Evolutionary conservation across 1,140 invertebrate species (phyloP), one percentile per base, ranked within the genome.

Genomic region (Vanessa atalanta): DNA sequence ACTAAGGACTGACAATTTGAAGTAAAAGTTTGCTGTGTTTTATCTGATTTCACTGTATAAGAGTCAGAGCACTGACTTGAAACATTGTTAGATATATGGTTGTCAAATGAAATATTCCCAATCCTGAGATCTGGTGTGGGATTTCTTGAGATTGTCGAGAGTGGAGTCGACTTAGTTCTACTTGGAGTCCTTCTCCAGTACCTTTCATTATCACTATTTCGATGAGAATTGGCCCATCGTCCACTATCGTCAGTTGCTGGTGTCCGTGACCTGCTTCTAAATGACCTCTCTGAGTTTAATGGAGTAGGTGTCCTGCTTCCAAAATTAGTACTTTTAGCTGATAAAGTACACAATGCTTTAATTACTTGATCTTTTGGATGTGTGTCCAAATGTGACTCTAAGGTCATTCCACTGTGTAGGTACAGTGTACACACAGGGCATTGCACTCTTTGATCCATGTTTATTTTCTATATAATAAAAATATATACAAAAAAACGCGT

Each of bases 301-400:
- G 91, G 90, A 15, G 91, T 93, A 20, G 88, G 76, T 77, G 90
- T 89, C 73, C 91, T 84, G 69, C 89, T 93, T 15, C 81, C 81
- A 85, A 81, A 89, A 65, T 65, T 82, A 47, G 73, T 83, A 70
- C 72, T 77, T 71, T 87, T 91, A 50, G 84, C 80, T 77, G 92
- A 87, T 37, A 93, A 72, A 74, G 53, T 83, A 79, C 93, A 93
- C 60, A 97, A 90, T n/a, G 97, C 97, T 83, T 96, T 96, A 76
- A 97, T 97, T 37, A 97, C 96, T 87, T 97, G 96, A 83, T 97
- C 96, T 86, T 97, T 97, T 26, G 97, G 96, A 93, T 97, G 96
- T 9, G 96, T 97, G 82, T 96, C 95, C 84, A 97, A 94, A 89
- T 97, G 96, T 74, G 94, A 94, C 81, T 96, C 95, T 72, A 97